These are phyloP conservation scores for Pteria penguin DNA, from an alignment of 2,888 invertebrate genomes.

Conservation along the genomic window DNA sequence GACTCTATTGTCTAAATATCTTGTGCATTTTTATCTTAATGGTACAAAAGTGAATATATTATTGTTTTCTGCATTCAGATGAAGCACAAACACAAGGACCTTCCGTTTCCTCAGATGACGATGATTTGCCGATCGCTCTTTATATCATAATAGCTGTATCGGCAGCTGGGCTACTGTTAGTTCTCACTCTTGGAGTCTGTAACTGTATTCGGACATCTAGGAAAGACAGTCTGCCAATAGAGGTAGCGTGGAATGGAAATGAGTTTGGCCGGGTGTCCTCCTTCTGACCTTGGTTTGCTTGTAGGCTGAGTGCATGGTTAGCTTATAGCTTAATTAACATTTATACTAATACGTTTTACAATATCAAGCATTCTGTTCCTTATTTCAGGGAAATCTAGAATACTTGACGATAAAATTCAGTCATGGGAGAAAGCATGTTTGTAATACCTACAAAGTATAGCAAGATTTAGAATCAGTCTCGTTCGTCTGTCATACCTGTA, in stretches of 20 bases:
- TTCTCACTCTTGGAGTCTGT: constrained; percentile 18
- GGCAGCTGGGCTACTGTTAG: constrained; percentile 7
- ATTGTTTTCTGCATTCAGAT: no score
- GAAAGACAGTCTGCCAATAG: constrained; percentile 1
- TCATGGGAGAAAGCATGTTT: no score
- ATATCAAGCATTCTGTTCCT: no score
- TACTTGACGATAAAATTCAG: no score
- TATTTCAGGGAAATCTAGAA: no score
- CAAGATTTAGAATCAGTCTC: no score
- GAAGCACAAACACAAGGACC: neutral
- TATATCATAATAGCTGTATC: constrained; percentile 27
- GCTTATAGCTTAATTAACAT: no score
- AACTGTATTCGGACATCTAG: constrained; percentile 23
- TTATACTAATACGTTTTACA: neutral
- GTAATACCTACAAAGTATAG: no score
- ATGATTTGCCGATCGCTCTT: constrained; percentile 19
- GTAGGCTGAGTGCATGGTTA: no score
- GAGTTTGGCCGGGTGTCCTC: neutral
- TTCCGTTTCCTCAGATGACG: constrained; percentile 1
- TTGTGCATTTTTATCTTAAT: no score
- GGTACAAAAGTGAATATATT: no score
- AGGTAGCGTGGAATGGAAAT: neutral
- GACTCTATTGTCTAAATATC: neutral
- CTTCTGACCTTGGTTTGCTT: neutral
- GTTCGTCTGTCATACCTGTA: no score